A percentile compares a stretch with the other conserved stretches of the same genome.
Conservation (phyloP, 2,888 invertebrate species). For the Crematogaster levior region DNA sequence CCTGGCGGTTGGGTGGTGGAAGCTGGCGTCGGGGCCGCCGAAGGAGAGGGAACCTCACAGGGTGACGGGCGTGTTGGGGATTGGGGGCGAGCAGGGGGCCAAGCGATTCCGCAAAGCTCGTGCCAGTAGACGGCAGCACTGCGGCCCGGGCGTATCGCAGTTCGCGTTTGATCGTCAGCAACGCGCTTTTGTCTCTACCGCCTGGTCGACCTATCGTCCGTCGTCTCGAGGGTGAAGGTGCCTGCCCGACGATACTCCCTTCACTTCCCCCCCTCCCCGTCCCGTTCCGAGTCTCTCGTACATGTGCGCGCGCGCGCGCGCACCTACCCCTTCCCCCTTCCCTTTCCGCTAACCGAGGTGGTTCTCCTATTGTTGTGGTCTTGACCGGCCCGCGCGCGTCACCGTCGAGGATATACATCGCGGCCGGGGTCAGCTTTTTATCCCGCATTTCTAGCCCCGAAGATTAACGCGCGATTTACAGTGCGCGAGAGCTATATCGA, state of each 20-base stretch:
- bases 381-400: conserved; percentile 50
- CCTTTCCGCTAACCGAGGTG: conserved; percentile 31
- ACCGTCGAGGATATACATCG: conserved; percentile 38
- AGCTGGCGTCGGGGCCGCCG: conserved; percentile 48
- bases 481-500: conserved; percentile 13
- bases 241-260: conserved; percentile 54
- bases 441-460: conserved; percentile 36
- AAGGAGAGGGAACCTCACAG: conserved; percentile 66
- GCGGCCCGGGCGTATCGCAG: conserved; percentile 84
- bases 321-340: conserved; percentile 20
- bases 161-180: conserved; percentile 75
- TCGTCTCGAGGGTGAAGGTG: conserved; percentile 72
- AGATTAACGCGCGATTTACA: conserved; percentile 42
- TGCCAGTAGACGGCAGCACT: conserved; percentile 85
- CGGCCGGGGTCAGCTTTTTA: conserved; percentile 59
- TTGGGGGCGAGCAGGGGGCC: conserved; percentile 6
- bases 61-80: conserved; percentile 80
- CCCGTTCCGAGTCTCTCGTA: conserved; percentile 40
- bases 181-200: conserved; percentile 71
- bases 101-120: conserved; percentile 74
- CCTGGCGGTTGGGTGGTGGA: conserved; percentile 68
- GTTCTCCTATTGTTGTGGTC: conserved; percentile 66
- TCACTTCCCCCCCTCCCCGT: conserved; percentile 45
- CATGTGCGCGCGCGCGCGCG: conserved; percentile 16
- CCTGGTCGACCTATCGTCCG: conserved; percentile 68